Percentiles rank a stretch among this genome's conserved stretches.
phyloP scores from a whole-genome alignment of 2,113 vertebrate species.

The Neodon shergylaensis region DNA sequence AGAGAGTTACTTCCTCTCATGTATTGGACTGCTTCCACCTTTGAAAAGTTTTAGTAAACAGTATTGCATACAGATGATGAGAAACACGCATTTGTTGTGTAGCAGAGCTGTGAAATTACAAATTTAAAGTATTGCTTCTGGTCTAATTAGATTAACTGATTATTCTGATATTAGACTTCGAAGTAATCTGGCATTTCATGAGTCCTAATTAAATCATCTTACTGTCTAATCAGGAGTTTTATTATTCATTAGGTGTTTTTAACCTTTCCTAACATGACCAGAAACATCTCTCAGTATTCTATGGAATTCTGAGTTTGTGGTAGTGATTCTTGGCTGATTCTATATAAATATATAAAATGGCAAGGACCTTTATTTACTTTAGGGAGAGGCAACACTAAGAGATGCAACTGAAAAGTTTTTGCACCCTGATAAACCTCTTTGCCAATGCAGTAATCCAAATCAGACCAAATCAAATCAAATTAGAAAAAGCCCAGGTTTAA shows the following conservation, averaged over 20 bases:
- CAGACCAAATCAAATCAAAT: no score
- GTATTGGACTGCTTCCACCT: neutral
- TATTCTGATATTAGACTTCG: constrained; percentile 15
- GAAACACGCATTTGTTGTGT: constrained; percentile 4
- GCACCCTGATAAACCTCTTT: no score
- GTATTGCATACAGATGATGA: constrained; percentile 1
- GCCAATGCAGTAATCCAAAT: no score
- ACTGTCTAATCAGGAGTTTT: neutral
- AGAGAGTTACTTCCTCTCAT: constrained; percentile 37
- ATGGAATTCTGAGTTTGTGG: constrained; percentile 29
- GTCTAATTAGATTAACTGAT: constrained; percentile 32
- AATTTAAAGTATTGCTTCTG: constrained; percentile 41
- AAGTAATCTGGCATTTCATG: constrained; percentile 53
- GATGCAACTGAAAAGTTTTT: neutral
- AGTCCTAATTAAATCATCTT: constrained; percentile 36
- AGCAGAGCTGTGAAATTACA: constrained; percentile 45
- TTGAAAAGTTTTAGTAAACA: constrained; percentile 48
- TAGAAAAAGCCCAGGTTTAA: no score
- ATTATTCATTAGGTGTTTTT: constrained; percentile 49
- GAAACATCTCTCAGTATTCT: constrained; percentile 47
- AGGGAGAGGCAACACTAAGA: neutral
- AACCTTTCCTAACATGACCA: constrained; percentile 8
- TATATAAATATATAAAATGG: neutral
- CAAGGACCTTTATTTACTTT: neutral
- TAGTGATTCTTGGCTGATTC: constrained; percentile 4